Base-by-base conservation (phyloP, 2,797 vertebrate genomes). In the Sebastolobus altivelis region DNA sequence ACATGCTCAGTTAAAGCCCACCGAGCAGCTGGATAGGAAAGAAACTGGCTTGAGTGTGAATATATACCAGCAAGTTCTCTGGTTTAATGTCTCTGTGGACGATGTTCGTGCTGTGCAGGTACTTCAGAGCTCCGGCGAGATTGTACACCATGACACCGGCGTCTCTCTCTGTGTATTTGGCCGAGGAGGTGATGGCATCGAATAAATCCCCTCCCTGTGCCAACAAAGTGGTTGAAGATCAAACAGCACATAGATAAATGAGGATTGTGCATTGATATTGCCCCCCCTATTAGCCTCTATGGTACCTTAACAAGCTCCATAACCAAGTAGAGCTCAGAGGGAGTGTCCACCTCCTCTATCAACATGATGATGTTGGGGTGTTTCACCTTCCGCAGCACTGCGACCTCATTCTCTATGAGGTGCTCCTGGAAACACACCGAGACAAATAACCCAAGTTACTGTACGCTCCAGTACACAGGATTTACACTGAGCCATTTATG, bases 331-430 rank as follows among this genome's bases (percentile, higher is more conserved):
- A 99, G 97, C 29, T 99, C 97, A 1, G 96, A 81, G 11, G 97
- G 87, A 0, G 97, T 99, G 89, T 99, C 97, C 95, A 98, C 96
- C 93, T 99, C 99, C 89, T 99, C 99, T 0, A 99, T 94, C 87
- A 99, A 89, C 98, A 99, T 98, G 89, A 99, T 99, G 93, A 99
- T 98, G 93, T 99, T 99, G 3, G 99, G 98, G 80, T 99, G 99
- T 59, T 99, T 99, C 85, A 99, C 97, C 52, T 88, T 96, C 43
- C 99, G 96, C 86, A 99, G 94, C 66, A 99, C 98, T 0, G 98
- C 97, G 7, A 99, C 99, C 88, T 99, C 99, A 0, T 97, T 99
- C 93, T 99, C 98, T 20, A 99, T 99, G 88, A 99, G 95, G 86
- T 99, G 99, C 31, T 99, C 98, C 99, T 99, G 93, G 33, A 88